Base-by-base conservation (phyloP, 2,888 invertebrate species). In the Strigamia transsilvanica region DNA sequence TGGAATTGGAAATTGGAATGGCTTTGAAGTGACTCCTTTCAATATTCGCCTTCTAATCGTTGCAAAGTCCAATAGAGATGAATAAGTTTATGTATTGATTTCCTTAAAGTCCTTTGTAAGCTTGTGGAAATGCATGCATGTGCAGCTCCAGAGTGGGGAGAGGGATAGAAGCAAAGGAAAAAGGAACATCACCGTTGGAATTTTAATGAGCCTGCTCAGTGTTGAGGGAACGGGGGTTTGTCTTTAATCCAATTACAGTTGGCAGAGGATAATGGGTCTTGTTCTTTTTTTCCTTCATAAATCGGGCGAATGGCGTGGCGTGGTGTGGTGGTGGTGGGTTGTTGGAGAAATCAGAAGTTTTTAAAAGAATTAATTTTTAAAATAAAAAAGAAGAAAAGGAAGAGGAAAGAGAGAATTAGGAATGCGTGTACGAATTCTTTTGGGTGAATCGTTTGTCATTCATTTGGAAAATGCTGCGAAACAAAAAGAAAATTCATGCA, bases 161-260 rank as follows among this genome's bases (percentile, higher is more conserved):
- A n/a, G 27, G 66, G 32, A 27, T 7, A 27, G 23, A 32, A n/a
- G 23, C 27, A 15, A 73, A 73, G 73, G 73, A 73, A 73, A 66
- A 73, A 73, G 73, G 73, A 73, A 73, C 73, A 73, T 73, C 73
- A 73, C 73, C 73, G 73, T 73, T 73, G 73, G 73, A 73, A 73
- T 73, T 73, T 73, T 73, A 73, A 73, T 73, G 73, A 73, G 73
- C 32, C 73, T 73, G 73, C 73, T 73, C 73, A 73, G 73, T 73
- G 32, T 73, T 73, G 73, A 73, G 73, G 73, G 73, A 73, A 27
- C 73, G 32, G 73, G 61, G 73, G 73, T 73, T 73, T 73, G 73
- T 73, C 73, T 73, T 73, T 73, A 73, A 73, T 73, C 73, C 73
- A 73, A 73, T 73, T 73, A 73, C 73, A 73, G 73, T 73, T 73